Percentiles rank a stretch among this genome's conserved stretches.
These are phyloP conservation scores for Planococcus citri DNA, from an alignment of 1,140 invertebrate genomes.

Conservation along the genomic window DNA sequence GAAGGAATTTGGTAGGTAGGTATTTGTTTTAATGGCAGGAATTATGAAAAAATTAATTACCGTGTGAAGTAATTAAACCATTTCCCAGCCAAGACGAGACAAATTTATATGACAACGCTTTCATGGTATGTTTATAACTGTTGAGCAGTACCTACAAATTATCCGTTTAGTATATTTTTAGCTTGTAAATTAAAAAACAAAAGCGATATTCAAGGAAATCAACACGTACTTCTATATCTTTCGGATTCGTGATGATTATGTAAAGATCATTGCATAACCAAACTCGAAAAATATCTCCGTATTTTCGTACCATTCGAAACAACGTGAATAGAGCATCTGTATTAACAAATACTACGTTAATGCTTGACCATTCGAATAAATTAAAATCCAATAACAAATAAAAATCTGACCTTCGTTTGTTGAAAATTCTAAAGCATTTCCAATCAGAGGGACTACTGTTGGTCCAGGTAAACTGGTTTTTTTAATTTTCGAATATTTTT, in stretches of 20 bases:
- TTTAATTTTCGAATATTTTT: background rate
- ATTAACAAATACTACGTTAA: background rate
- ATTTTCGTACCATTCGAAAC: background rate
- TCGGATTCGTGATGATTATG: conserved; percentile 10
- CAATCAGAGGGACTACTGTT: background rate
- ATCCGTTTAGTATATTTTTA: no score
- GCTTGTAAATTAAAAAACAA: no score
- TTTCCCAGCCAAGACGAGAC: conserved; percentile 6
- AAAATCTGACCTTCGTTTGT: background rate
- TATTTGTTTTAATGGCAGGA: background rate
- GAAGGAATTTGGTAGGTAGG: no score
- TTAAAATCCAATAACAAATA: no score
- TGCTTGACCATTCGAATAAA: no score
- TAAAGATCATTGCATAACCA: conserved; percentile 22
- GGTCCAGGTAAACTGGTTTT: background rate
- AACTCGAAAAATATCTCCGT: background rate
- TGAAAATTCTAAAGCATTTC: background rate
- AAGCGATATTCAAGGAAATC: background rate
- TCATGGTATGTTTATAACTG: conserved; percentile 8
- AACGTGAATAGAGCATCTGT: background rate
- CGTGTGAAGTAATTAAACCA: background rate
- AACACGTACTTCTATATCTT: conserved; percentile 19
- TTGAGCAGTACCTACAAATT: background rate
- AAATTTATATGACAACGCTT: background rate
- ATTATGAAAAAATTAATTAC: conserved; percentile 10